A percentile compares a stretch with the other conserved stretches of the same genome.
These are phyloP conservation scores for Podabrus alpinus DNA, from an alignment of 2,888 invertebrate species.

Conservation along the genomic window DNA sequence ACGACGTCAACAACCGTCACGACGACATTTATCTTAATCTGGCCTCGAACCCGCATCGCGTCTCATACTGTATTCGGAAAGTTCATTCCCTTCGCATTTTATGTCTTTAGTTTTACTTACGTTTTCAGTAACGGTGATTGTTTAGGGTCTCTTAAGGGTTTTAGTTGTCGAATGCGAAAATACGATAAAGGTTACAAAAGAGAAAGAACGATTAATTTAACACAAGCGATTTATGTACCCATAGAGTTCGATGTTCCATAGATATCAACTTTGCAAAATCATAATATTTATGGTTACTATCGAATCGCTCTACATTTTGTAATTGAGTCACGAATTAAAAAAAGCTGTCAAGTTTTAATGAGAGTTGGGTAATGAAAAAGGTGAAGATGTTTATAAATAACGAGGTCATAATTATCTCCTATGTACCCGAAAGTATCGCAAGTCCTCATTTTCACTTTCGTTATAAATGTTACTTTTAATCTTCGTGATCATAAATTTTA, in stretches of 20 bases:
- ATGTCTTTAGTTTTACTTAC: slow-evolving; percentile 9
- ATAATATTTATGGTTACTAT: neutral
- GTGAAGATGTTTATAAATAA: slow-evolving; percentile 23
- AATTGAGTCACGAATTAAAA: neutral
- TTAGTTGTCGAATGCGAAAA: neutral
- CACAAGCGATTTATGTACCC: neutral
- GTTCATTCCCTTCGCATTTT: slow-evolving; percentile 24
- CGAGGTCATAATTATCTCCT: slow-evolving; percentile 20
- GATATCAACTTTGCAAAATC: neutral
- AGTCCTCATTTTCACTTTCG: slow-evolving; percentile 8
- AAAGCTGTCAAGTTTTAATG: neutral
- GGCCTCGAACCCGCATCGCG: slow-evolving; percentile 27
- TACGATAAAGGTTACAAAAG: neutral
- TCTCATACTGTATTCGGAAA: slow-evolving; percentile 21
- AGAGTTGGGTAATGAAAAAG: slow-evolving; percentile 7
- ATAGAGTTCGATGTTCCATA: neutral
- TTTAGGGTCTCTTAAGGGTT: neutral
- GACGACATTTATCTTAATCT: slow-evolving; percentile 28
- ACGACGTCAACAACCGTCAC: slow-evolving; percentile 21
- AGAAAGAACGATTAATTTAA: neutral
- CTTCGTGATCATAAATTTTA: neutral
- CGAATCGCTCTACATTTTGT: neutral
- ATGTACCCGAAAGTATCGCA: slow-evolving; percentile 16
- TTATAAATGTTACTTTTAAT: slow-evolving; percentile 5
- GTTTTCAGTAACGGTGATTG: neutral